Base-by-base conservation (phyloP, 2,797 vertebrate species). In the Anisognathus igniventris region DNA sequence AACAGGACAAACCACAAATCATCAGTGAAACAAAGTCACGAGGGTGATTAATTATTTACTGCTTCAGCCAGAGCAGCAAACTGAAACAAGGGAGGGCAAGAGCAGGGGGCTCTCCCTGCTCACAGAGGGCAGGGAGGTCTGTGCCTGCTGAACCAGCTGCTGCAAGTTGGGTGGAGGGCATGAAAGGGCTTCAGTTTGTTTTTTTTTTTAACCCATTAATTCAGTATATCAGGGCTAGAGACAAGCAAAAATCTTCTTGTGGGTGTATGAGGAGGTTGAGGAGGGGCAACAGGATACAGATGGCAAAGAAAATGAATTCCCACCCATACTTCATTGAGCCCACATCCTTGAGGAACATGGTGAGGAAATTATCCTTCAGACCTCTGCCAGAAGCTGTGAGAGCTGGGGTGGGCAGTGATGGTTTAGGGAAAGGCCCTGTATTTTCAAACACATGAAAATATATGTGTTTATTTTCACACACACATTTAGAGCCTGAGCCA, bases 31-130 rank as follows among this genome's bases (percentile, higher is more conserved):
- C 37, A 35, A 42, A 74, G 31, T 53, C 83, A 64, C 2, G 7
- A 71, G 48, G 20, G 7, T 67, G 56, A 16, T 94, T 96, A 92
- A 90, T 77, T 73, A 92, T 94, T 88, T 62, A 80, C 91, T 48
- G 31, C 47, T 79, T 88, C 71, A 42, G 40, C 1, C 7, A 54
- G 16, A 70, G 40, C 40, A 67, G 56, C 31, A 86, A 73, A 53
- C 30, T 39, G 70, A 66, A 71, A 28, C 0, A 0, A 31, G 8
- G 47, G 13, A 62, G 44, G 61, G 9, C 16, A 75, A 11, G 33
- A 64, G 25, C 24, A 35, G 58, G 33, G 53, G 12, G 21, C 8
- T 25, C 19, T 7, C n/a, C 9, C 37, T 62, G 75, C 10, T 31
- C 2, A 4, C n/a, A 31, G 27, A 47, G n/a, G 51, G 35, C 70